Evolutionary conservation across 2,888 invertebrate species (phyloP).

Genomic region (Clistopyga incitator): DNA sequence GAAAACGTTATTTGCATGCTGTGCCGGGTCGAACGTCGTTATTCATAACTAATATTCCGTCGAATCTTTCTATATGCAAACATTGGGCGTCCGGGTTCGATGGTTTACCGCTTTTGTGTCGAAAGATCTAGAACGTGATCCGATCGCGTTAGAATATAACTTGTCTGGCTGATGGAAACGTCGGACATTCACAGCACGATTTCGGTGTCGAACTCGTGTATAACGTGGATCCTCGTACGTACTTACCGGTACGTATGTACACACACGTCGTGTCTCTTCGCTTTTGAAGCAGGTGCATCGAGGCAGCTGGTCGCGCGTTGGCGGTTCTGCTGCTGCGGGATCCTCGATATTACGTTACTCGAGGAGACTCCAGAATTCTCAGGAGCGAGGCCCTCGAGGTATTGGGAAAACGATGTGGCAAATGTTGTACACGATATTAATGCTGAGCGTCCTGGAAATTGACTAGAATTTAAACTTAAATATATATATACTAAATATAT

Average conservation of each 20-base stretch:
- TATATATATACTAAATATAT: no score
- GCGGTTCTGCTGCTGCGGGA: constrained; percentile 33
- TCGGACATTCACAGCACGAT: constrained; percentile 1
- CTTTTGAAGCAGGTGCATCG: constrained; percentile 61
- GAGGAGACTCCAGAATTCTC: neutral
- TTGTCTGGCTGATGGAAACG: neutral
- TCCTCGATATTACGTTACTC: constrained; percentile 45
- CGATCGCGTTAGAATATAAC: constrained; percentile 3
- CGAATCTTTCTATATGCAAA: constrained; percentile 2
- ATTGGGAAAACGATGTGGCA: neutral
- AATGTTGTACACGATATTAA: neutral
- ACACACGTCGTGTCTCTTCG: constrained; percentile 16
- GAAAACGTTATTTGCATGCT: neutral
- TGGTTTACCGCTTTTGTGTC: neutral
- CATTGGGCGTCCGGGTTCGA: neutral
- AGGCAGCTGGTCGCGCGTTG: constrained; percentile 56
- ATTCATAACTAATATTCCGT: neutral
- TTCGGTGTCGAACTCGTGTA: neutral
- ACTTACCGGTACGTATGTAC: neutral
- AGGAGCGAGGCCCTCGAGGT: neutral
- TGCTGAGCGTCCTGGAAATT: neutral
- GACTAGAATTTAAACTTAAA: no score
- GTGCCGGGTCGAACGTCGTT: neutral
- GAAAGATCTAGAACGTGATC: neutral
- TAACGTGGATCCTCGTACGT: neutral